These are phyloP conservation scores for Musca vetustissima DNA, from an alignment of 1,140 invertebrate genomes.

Conservation along the genomic window DNA sequence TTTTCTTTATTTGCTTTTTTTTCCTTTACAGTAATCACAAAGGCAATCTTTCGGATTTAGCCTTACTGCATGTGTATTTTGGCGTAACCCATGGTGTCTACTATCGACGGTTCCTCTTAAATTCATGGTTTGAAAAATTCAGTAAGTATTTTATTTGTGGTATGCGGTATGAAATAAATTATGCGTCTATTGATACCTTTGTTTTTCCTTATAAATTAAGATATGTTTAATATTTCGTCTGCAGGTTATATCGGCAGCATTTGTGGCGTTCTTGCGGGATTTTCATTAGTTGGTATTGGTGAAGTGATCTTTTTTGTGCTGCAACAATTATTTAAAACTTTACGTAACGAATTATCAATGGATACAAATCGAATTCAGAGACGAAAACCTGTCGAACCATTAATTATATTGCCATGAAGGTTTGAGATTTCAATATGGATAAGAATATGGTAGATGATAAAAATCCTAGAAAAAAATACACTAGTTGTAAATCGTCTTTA, in stretches of 20 bases:
- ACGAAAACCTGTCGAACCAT: background rate
- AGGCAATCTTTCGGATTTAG: constrained; percentile 34
- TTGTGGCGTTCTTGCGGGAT: constrained; percentile 52
- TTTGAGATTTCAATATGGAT: too few species aligned
- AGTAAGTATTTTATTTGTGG: constrained; percentile 16
- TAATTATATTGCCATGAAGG: constrained; percentile 25
- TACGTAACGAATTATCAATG: constrained; percentile 1
- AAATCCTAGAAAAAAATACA: too few species aligned
- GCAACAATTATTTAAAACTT: constrained; percentile 39
- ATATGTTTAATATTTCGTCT: background rate
- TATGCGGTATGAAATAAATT: too few species aligned
- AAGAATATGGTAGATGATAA: too few species aligned
- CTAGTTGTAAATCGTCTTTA: too few species aligned
- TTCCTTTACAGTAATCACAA: background rate
- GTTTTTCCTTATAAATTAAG: background rate
- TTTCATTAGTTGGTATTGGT: constrained; percentile 53
- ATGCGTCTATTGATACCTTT: too few species aligned
- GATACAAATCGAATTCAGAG: background rate
- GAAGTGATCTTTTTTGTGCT: constrained; percentile 50
- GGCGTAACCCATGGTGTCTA: background rate
- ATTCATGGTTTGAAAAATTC: constrained; percentile 28
- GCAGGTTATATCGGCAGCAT: constrained; percentile 53
- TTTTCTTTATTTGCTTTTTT: too few species aligned
- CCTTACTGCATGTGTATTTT: constrained; percentile 48
- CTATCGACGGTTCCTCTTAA: constrained; percentile 11